Conservation (phyloP, 2,113 vertebrate species). For the Psephotus haematonotus region DNA sequence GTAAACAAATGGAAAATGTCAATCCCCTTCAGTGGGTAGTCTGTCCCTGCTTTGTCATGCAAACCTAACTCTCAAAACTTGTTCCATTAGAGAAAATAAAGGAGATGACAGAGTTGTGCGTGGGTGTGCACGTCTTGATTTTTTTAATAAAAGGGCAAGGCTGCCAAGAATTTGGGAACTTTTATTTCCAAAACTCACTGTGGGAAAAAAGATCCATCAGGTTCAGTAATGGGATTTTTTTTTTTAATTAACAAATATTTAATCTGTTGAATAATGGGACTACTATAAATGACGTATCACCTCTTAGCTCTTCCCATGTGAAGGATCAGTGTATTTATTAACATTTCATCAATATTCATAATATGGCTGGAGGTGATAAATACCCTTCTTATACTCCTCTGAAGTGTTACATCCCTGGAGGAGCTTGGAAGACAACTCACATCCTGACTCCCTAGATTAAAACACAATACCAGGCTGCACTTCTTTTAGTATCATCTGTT, state of each 20-base stretch:
- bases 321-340: neutral
- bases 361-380: neutral
- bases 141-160: neutral
- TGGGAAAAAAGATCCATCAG: neutral
- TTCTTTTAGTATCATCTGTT: neutral
- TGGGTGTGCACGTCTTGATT: accelerated
- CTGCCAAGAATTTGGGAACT: neutral
- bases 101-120: neutral
- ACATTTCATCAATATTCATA: neutral
- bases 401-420: neutral
- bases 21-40: neutral
- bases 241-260: neutral
- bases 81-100: neutral
- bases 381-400: neutral
- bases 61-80: neutral
- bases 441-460: neutral
- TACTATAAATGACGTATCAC: neutral
- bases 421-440: neutral
- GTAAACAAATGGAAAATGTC: neutral
- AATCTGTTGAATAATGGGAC: neutral
- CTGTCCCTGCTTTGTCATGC: neutral
- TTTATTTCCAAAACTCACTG: neutral
- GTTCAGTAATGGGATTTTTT: neutral
- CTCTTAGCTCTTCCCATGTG: neutral
- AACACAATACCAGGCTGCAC: neutral